phyloP scores from a whole-genome alignment of 2,113 vertebrate species.

The Meleagris gallopavo region DNA sequence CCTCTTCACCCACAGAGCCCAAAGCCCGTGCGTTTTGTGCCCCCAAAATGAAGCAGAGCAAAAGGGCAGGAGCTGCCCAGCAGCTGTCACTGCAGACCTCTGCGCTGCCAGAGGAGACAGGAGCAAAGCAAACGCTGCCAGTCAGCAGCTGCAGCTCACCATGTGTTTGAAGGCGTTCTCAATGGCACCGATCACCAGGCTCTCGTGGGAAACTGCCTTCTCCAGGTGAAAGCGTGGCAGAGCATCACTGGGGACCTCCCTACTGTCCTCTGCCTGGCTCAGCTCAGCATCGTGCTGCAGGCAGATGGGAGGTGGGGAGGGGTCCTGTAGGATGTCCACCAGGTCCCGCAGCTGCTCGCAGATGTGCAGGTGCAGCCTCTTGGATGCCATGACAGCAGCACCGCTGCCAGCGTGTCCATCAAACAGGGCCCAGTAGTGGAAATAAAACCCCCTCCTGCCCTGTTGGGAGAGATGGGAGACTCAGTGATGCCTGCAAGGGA shows the following conservation, averaged over 20 bases:
- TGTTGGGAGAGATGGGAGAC: neutral
- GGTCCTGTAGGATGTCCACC: slow-evolving; percentile 88
- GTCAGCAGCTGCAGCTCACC: slow-evolving; percentile 78
- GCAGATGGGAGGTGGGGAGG: slow-evolving; percentile 85
- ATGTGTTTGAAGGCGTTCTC: slow-evolving; percentile 95
- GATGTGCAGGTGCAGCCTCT: slow-evolving; percentile 90
- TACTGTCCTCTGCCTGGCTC: slow-evolving; percentile 63
- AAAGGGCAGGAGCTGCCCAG: neutral
- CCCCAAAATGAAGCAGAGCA: rapidly evolving
- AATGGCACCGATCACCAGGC: slow-evolving; percentile 93
- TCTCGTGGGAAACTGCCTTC: slow-evolving; percentile 91
- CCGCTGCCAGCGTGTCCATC: slow-evolving; percentile 94
- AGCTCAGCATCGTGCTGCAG: slow-evolving; percentile 72
- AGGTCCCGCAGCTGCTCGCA: slow-evolving; percentile 90
- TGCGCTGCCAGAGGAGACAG: neutral
- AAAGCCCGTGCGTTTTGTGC: neutral
- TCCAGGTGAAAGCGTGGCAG: slow-evolving; percentile 89
- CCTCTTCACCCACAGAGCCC: neutral
- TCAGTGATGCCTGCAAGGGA: neutral
- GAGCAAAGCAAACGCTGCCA: neutral
- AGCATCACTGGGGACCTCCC: slow-evolving; percentile 72
- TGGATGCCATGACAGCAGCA: slow-evolving; percentile 91
- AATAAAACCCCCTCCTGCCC: slow-evolving; percentile 84
- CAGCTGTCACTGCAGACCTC: neutral
- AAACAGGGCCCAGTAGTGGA: slow-evolving; percentile 94